These are phyloP conservation scores for Cynoglossus semilaevis DNA, from an alignment of 2,113 vertebrate species.

Conservation along the genomic window DNA sequence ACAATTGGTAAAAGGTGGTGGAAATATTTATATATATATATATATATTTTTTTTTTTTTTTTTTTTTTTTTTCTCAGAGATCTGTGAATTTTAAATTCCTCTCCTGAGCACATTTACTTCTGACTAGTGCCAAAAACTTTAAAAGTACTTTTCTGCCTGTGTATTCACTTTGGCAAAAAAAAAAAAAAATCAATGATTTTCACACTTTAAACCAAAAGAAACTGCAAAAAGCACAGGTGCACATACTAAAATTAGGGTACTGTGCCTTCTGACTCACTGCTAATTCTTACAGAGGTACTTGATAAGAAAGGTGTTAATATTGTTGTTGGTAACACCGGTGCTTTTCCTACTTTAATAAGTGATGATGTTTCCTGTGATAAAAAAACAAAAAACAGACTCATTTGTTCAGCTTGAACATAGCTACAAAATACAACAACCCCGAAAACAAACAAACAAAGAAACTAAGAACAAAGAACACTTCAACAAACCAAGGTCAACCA, in stretches of 20 bases:
- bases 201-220: not conserved
- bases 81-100: not conserved
- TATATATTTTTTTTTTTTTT: no score
- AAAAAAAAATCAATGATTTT: not conserved
- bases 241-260: not conserved
- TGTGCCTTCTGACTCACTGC: not conserved
- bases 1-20: not conserved
- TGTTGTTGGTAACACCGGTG: conserved; percentile 1
- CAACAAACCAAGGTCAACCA: no score
- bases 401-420: not conserved
- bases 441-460: no score
- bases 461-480: no score
- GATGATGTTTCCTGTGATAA: not conserved
- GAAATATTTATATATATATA: not conserved
- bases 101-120: not conserved
- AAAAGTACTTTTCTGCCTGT: not conserved
- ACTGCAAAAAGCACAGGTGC: not conserved
- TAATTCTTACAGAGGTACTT: not conserved
- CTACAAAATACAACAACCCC: no score
- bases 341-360: not conserved
- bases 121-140: not conserved
- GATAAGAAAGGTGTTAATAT: not conserved
- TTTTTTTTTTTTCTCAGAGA: not conserved
- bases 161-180: not conserved
- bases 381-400: not conserved